Evolutionary conservation across 1,140 invertebrate species (phyloP), one percentile per base, ranked within the genome.

Genomic region (Bemisia tabaci): DNA sequence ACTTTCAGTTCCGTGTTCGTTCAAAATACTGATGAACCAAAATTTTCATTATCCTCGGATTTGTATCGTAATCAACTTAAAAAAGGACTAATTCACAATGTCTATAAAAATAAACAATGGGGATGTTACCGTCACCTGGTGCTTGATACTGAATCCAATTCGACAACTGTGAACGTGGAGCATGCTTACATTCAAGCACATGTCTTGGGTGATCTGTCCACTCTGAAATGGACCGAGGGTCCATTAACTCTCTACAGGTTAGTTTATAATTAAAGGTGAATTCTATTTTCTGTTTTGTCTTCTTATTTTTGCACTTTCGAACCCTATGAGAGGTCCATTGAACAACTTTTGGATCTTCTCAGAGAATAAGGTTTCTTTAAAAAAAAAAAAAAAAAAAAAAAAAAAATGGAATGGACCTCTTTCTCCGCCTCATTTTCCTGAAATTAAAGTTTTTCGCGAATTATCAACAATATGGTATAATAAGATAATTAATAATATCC

Each of bases 191-290:
- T 89, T 0, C 91, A 94, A 76, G 85, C 89, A 0, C 70, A 83
- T 1, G 86, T 86, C 12, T 82, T 87, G 70, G 92, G 94, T 64
- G 94, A 97, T 76, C 77, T 98, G n/a, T 89, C 87, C 0, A 89
- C 88, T 39, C 74, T 98, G 1, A 82, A 77, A 11, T 98, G 95
- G 94, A 79, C 94, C 0, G 80, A 90, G 77, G 87, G 84, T 64
- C 80, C 81, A 68, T 65, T 82, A 65, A 68, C 69, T 68, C 65
- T 73, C 69, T 83, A 1, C 79, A 81, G 66, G 80, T 86, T 74
- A 79, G 74, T 75, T 68, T 64, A 48, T 60, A 22, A 5, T 22
- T 60, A n/a, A n/a, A n/a, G n/a, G n/a, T n/a, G n/a, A n/a, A n/a
- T n/a, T n/a, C n/a, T n/a, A n/a, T n/a, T n/a, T n/a, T n/a, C n/a